A percentile compares a stretch with the other conserved stretches of the same genome.
These are phyloP conservation scores for Baronia brevicornis DNA, from an alignment of 2,888 invertebrate species.

Conservation along the genomic window DNA sequence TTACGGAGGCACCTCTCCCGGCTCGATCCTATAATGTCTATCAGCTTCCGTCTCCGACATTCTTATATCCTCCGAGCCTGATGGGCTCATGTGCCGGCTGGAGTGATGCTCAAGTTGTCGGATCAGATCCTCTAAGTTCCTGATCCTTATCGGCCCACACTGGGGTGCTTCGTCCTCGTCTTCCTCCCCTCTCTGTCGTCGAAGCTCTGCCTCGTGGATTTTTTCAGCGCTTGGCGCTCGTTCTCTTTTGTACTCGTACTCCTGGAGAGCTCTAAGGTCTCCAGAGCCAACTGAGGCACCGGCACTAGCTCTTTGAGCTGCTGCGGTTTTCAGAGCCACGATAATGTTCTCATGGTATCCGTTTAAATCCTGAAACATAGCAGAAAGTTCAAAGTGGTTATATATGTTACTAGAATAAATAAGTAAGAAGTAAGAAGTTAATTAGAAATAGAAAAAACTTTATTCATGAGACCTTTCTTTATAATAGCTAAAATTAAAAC, in stretches of 20 bases:
- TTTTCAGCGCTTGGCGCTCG: constrained; percentile 83
- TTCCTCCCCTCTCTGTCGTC: constrained; percentile 72
- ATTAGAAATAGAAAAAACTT: no score
- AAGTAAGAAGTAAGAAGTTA: neutral
- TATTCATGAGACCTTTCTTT: no score
- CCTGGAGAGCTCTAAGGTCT: constrained; percentile 65
- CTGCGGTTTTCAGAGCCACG: constrained; percentile 91
- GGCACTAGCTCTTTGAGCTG: constrained; percentile 78
- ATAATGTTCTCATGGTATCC: constrained; percentile 95
- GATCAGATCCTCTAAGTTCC: constrained; percentile 93
- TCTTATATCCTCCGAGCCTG: constrained; percentile 91
- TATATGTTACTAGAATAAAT: neutral
- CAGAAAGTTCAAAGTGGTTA: constrained; percentile 38
- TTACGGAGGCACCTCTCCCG: constrained; percentile 67
- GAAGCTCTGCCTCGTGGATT: constrained; percentile 81
- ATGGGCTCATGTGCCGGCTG: constrained; percentile 90
- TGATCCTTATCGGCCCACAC: constrained; percentile 89
- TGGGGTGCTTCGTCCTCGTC: constrained; percentile 86
- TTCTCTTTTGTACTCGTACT: constrained; percentile 74
- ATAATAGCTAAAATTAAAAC: no score
- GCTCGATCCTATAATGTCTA: constrained; percentile 88
- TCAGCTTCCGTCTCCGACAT: constrained; percentile 94
- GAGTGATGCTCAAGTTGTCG: constrained; percentile 92
- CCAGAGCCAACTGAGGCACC: constrained; percentile 55
- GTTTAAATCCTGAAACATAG: constrained; percentile 82